Evolutionary conservation across 2,113 vertebrate species (phyloP), one percentile per base, ranked within the genome.

Genomic region (Microtus pennsylvanicus): DNA sequence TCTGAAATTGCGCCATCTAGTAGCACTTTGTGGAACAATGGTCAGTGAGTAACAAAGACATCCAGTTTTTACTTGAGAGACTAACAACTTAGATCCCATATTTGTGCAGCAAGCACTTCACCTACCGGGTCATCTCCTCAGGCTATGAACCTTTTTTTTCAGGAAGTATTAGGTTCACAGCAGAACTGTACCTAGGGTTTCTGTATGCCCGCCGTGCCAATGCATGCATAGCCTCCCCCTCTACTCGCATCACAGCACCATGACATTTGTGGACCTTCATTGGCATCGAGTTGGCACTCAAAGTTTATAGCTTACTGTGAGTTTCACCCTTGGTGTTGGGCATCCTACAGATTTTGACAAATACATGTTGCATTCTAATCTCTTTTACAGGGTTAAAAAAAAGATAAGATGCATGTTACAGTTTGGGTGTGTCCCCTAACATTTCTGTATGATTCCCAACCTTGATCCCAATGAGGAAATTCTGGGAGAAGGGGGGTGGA

Each of bases 141-240:
- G 42, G 58, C 5, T 30, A 89, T 19, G 63, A 72, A 65, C 69
- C 65, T 21, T 61, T 7, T 22, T 5, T 33, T 95, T 77, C n/a
- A 76, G 87, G 38, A 16, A 61, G 83, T 77, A 67, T 92, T 74
- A 16, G 28, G 45, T 78, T 55, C 45, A 83, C 7, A 80, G 47
- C 2, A 55, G 83, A 93, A 82, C 4, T 83, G 63, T 74, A 47
- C 26, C 50, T 24, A 61, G 52, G 65, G 26, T 28, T 72, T 52
- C 72, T 33, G 10, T 10, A 17, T 67, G 38, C 2, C 17, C 13
- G 33, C 28, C 24, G 19, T 38, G 22, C 30, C 30, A 7, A 9
- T 14, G 30, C 21, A 47, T 1, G 8, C 0, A 1, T 7, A 19
- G 30, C 24, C 8, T 26, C 63, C 13, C 13, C 13, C 0, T 30